A percentile compares a stretch with the other conserved stretches of the same genome.
Conservation (phyloP, 2,113 vertebrate species). For the Lophochroa leadbeateri region DNA sequence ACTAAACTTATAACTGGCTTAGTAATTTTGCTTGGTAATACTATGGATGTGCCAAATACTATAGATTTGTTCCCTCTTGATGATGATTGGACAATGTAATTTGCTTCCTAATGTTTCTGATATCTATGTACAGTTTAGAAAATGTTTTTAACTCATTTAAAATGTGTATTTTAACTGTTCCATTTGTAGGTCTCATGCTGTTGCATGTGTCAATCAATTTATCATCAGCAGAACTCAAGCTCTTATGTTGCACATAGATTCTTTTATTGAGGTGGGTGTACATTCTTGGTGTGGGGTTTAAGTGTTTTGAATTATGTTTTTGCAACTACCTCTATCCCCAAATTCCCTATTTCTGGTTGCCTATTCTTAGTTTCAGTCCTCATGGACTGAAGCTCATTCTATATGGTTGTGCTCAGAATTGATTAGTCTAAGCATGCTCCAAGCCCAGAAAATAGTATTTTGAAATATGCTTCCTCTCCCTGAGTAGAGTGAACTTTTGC, state of each 20-base stretch:
- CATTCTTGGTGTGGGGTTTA: neutral
- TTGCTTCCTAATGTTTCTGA: neutral
- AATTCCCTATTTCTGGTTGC: neutral
- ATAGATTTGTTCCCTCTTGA: neutral
- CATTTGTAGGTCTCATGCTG: conserved; percentile 90
- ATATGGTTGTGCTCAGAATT: neutral
- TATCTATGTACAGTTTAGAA: neutral
- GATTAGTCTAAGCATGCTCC: neutral
- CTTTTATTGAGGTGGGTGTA: conserved; percentile 91
- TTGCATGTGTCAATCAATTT: conserved; percentile 97
- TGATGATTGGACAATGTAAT: neutral
- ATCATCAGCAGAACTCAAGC: conserved; percentile 98
- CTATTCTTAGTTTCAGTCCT: neutral
- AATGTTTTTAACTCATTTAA: neutral
- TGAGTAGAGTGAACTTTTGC: neutral
- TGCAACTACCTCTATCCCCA: neutral
- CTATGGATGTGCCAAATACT: neutral
- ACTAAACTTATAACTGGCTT: neutral
- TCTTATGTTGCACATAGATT: conserved; percentile 96
- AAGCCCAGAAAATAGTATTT: neutral
- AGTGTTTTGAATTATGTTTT: neutral
- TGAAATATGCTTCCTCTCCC: neutral
- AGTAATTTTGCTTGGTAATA: neutral
- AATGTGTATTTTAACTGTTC: neutral
- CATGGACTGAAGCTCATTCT: neutral